These are phyloP conservation scores for Encarsia formosa DNA, from an alignment of 2,888 invertebrate genomes.

Conservation along the genomic window DNA sequence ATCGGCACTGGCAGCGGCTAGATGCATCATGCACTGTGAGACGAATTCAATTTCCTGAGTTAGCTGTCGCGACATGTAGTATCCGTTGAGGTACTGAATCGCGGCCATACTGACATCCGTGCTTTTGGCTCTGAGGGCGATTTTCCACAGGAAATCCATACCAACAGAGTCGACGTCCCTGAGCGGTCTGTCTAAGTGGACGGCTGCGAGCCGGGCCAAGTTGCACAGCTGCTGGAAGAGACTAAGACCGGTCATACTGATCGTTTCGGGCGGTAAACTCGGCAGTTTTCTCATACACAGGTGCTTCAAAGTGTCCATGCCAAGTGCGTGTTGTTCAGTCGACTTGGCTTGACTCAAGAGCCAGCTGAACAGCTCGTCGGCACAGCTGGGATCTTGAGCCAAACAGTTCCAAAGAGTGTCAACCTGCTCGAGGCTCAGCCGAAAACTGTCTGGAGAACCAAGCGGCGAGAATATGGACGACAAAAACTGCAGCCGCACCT, in stretches of 20 bases:
- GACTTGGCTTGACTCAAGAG: constrained; percentile 86
- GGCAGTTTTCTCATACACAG: constrained; percentile 87
- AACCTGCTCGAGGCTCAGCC: constrained; percentile 80
- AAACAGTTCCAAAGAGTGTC: constrained; percentile 90
- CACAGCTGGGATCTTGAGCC: constrained; percentile 80
- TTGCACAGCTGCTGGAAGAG: constrained; percentile 89
- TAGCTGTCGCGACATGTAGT: constrained; percentile 88
- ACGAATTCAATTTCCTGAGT: constrained; percentile 92
- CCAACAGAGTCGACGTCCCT: constrained; percentile 63
- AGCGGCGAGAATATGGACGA: constrained; percentile 87
- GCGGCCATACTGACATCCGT: constrained; percentile 94
- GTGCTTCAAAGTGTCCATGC: constrained; percentile 80
- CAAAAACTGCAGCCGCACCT: constrained; percentile 85
- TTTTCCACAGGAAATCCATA: constrained; percentile 93
- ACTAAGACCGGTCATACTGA: constrained; percentile 87
- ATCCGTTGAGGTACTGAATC: constrained; percentile 89
- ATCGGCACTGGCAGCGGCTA: constrained; percentile 77
- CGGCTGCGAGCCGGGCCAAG: constrained; percentile 76
- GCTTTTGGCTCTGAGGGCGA: constrained; percentile 83
- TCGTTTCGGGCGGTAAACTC: constrained; percentile 79
- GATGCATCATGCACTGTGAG: constrained; percentile 87
- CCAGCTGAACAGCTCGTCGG: constrained; percentile 93
- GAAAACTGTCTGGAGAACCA: constrained; percentile 85
- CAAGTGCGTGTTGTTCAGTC: constrained; percentile 87
- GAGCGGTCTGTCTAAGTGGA: constrained; percentile 54